phyloP scores from a whole-genome alignment of 92 coral and sea anemone genomes.

The Paragorgia papillata region DNA sequence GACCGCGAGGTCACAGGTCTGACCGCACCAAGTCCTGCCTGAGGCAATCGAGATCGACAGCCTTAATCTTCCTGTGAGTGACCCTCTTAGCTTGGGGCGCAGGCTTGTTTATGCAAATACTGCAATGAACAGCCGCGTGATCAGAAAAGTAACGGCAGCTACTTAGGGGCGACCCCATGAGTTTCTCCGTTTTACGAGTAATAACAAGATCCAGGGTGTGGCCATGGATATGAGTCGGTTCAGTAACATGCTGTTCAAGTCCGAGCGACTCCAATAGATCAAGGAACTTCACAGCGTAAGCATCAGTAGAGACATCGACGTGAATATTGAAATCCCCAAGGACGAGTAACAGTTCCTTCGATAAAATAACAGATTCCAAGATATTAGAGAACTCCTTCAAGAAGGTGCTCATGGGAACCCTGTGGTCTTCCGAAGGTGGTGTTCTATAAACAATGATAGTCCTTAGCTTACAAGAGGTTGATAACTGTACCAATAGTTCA shows the following conservation, averaged over 20 bases:
- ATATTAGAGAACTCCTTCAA: conserved; percentile 46
- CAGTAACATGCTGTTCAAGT: conserved; percentile 57
- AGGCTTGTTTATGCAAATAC: conserved; percentile 44
- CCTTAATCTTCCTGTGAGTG: conserved; percentile 59
- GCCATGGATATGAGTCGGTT: conserved; percentile 51
- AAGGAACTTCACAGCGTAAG: conserved; percentile 46
- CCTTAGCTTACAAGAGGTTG: conserved; percentile 22
- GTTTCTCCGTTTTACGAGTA: conserved; percentile 35
- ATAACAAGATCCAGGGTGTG: conserved; percentile 53
- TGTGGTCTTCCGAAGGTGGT: conserved; percentile 47
- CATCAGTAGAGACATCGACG: conserved; percentile 44
- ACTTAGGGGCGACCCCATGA: conserved; percentile 17
- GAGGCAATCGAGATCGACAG: conserved; percentile 37
- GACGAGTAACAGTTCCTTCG: conserved; percentile 40
- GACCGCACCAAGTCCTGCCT: conserved; percentile 46
- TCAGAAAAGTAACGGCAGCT: conserved; percentile 48
- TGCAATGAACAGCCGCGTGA: conserved; percentile 49
- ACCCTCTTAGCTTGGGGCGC: conserved; percentile 41
- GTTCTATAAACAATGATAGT: conserved; percentile 36
- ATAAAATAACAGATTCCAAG: conserved; percentile 19
- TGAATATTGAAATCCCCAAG: conserved; percentile 49
- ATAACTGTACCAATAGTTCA: conserved; percentile 35
- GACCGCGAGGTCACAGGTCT: conserved; percentile 41
- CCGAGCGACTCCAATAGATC: conserved; percentile 55
- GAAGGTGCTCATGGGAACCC: conserved; percentile 35